Percentiles rank a stretch among this genome's conserved stretches.
These are phyloP conservation scores for Phycodurus eques DNA, from an alignment of 2,113 vertebrate genomes.

Conservation along the genomic window DNA sequence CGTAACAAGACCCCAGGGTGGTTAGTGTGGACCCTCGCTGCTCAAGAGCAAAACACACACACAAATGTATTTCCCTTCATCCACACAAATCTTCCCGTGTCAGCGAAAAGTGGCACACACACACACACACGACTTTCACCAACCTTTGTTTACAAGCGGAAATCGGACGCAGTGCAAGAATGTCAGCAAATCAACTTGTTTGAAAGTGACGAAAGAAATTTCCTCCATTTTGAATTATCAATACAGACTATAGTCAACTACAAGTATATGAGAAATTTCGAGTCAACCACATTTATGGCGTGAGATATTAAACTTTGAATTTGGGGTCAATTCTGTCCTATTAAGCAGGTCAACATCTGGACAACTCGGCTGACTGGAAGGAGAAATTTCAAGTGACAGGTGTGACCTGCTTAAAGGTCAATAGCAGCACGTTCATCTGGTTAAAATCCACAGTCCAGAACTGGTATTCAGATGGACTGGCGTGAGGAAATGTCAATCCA, in stretches of 20 bases:
- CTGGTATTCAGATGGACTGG: neutral
- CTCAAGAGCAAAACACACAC: conserved; percentile 41
- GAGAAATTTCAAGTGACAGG: no score
- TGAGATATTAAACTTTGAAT: neutral
- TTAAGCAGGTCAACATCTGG: no score
- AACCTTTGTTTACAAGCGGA: conserved; percentile 23
- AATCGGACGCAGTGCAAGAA: conserved; percentile 6
- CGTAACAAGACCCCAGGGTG: conserved; percentile 76
- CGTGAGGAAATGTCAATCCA: neutral
- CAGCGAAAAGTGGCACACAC: conserved; percentile 50
- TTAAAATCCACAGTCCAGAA: no score
- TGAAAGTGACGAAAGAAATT: neutral
- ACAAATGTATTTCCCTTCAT: conserved; percentile 73
- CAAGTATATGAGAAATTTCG: neutral
- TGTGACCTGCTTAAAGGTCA: no score
- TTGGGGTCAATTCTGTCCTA: neutral
- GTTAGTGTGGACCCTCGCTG: conserved; percentile 63
- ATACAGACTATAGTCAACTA: neutral
- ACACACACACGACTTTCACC: neutral
- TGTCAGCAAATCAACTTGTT: neutral
- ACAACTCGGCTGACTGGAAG: no score
- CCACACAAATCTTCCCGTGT: conserved; percentile 63
- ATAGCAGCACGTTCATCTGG: no score
- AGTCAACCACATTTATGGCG: neutral
- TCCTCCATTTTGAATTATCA: neutral